phyloP scores from a whole-genome alignment of 1,140 invertebrate species.

The Lineus longissimus region DNA sequence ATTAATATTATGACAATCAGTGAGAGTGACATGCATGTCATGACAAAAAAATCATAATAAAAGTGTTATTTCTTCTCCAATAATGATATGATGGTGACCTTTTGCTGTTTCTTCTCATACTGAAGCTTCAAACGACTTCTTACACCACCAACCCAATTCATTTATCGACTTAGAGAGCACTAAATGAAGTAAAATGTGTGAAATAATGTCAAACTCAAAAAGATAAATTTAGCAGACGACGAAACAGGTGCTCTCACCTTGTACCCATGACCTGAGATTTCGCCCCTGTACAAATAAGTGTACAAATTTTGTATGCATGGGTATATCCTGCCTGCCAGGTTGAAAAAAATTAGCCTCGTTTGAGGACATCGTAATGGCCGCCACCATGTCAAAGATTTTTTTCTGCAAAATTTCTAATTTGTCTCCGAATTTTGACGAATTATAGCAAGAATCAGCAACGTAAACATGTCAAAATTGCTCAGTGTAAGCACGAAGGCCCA shows the following conservation, averaged over 20 bases:
- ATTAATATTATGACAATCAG: too few relatives aligned
- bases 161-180: slow-evolving; percentile 6
- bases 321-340: background rate
- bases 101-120: slow-evolving; percentile 30
- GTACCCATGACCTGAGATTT: slow-evolving; percentile 9
- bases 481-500: slow-evolving; percentile 26
- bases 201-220: slow-evolving; percentile 14
- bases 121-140: slow-evolving; percentile 30
- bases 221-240: slow-evolving; percentile 14
- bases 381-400: background rate
- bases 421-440: background rate
- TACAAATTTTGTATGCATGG: background rate
- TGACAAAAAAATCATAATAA: too few relatives aligned
- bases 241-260: slow-evolving; percentile 22
- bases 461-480: slow-evolving; percentile 38
- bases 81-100: slow-evolving; percentile 19
- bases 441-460: slow-evolving; percentile 2
- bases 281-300: background rate
- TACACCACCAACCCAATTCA: slow-evolving; percentile 43
- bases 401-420: background rate
- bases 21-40: too few relatives aligned
- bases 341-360: background rate
- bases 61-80: too few relatives aligned
- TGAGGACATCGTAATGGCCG: background rate
- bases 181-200: background rate